Evolutionary conservation across 2,888 invertebrate genomes (phyloP).

Genomic region (Hesperia comma): DNA sequence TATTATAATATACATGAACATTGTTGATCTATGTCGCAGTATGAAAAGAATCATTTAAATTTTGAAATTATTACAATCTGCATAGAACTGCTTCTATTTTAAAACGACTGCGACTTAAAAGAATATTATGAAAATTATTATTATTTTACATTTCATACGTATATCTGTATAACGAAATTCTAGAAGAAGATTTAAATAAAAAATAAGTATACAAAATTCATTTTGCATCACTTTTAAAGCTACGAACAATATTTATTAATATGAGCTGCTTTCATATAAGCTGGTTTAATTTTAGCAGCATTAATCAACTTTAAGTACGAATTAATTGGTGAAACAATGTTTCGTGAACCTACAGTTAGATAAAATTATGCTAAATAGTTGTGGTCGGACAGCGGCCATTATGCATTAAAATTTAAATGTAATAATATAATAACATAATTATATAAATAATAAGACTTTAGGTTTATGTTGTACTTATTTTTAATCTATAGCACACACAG

Average conservation of each 20-base stretch:
- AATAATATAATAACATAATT: constrained; percentile 1
- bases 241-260: neutral
- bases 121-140: neutral
- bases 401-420: neutral
- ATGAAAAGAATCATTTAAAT: neutral
- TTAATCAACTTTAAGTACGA: too few relatives aligned
- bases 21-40: constrained; percentile 13
- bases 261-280: too few relatives aligned
- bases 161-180: neutral
- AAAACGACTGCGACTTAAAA: neutral
- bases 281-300: too few relatives aligned
- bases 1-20: constrained; percentile 35
- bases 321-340: neutral
- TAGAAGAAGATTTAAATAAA: neutral
- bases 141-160: neutral
- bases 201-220: constrained; percentile 10
- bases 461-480: constrained; percentile 23
- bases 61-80: neutral
- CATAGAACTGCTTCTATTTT: neutral
- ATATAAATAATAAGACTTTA: neutral
- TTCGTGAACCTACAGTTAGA: neutral
- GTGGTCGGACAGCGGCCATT: constrained; percentile 16
- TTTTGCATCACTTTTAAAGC: constrained; percentile 6
- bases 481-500: constrained; percentile 18
- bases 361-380: constrained; percentile 11